Conservation (phyloP, 2,113 vertebrate species). For the Chiloscyllium plagiosum region DNA sequence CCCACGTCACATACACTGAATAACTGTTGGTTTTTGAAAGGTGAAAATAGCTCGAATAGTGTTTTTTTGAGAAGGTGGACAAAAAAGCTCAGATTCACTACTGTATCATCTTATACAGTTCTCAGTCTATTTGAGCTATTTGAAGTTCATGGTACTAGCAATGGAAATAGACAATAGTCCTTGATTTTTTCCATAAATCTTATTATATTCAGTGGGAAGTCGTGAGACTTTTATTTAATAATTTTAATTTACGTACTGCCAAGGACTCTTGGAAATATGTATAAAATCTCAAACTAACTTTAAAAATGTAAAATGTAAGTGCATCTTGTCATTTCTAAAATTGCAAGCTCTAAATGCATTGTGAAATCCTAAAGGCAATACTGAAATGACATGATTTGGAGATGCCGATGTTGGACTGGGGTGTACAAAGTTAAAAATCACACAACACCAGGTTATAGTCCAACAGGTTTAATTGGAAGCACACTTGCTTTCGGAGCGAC, state of each 20-base stretch:
- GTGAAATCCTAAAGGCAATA: constrained; percentile 18
- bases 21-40: not conserved
- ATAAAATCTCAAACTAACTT: not conserved
- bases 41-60: not conserved
- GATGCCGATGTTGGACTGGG: no score
- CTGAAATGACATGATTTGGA: not conserved
- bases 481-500: no score
- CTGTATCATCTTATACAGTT: not conserved
- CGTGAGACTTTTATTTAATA: not conserved
- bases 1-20: not conserved
- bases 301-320: constrained; percentile 12
- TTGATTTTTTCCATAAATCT: not conserved
- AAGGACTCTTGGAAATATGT: not conserved
- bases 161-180: not conserved
- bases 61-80: not conserved
- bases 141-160: not conserved
- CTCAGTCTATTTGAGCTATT: not conserved
- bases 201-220: not conserved
- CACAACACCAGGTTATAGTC: no score
- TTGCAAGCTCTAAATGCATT: not conserved
- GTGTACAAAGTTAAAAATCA: no score
- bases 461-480: no score
- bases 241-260: not conserved
- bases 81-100: not conserved
- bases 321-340: not conserved